phyloP scores from a whole-genome alignment of 2,797 vertebrate species.

The Chiloscyllium punctatum region DNA sequence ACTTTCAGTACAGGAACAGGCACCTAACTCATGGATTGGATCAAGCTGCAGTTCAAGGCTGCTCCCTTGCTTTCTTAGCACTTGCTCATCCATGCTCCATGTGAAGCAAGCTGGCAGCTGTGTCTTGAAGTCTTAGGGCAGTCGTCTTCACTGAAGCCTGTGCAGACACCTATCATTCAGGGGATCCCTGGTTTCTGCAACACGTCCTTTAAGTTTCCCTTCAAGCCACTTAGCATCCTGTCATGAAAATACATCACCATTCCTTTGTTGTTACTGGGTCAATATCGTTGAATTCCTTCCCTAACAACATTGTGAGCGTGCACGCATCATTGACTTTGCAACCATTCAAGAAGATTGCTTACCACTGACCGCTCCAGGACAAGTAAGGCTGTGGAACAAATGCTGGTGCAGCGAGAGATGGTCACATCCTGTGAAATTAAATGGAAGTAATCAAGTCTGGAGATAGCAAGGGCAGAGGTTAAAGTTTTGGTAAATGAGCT shows the following conservation, averaged over 20 bases:
- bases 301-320: background rate
- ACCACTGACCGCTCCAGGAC: background rate
- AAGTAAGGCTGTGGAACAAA: background rate
- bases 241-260: background rate
- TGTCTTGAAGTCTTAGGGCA: no score
- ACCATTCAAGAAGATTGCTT: background rate
- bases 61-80: no score
- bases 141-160: fast-evolving
- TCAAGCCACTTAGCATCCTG: background rate
- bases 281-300: background rate
- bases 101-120: no score
- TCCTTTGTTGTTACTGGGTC: no score
- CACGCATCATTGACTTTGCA: background rate
- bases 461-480: background rate
- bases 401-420: background rate
- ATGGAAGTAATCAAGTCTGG: background rate
- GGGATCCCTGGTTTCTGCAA: no score
- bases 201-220: background rate
- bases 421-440: background rate
- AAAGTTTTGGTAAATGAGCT: background rate
- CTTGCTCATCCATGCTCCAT: no score
- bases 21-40: no score
- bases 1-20: no score
- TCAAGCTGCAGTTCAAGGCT: no score
- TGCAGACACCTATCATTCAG: no score